Conservation (phyloP, 2,113 vertebrate genomes). For the Oryzias curvinotus region DNA sequence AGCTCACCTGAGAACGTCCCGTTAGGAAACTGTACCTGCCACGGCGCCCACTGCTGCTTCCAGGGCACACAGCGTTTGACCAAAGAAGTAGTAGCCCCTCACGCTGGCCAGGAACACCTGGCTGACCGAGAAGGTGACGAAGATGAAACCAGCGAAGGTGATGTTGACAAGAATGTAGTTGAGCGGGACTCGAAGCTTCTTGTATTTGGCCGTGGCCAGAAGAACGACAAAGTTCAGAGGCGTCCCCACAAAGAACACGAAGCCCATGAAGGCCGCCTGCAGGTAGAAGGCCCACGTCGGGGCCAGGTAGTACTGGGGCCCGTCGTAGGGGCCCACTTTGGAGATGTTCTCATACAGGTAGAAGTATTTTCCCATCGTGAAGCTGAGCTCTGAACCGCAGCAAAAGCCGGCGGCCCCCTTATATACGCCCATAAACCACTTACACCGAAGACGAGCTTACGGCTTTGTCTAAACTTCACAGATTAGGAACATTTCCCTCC, state of each 20-base stretch:
- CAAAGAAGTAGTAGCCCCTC: constrained; percentile 81
- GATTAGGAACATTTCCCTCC: constrained; percentile 34
- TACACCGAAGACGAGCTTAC: constrained; percentile 27
- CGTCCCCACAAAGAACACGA: constrained; percentile 76
- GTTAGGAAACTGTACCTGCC: constrained; percentile 22
- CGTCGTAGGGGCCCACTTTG: constrained; percentile 78
- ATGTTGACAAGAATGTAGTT: constrained; percentile 87
- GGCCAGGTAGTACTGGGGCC: constrained; percentile 84
- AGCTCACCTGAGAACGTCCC: no score
- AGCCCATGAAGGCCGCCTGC: constrained; percentile 82
- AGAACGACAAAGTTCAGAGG: constrained; percentile 80
- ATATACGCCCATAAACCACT: constrained; percentile 42
- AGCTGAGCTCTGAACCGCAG: background rate
- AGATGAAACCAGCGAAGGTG: constrained; percentile 76
- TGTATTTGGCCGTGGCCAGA: constrained; percentile 80
- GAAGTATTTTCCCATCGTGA: constrained; percentile 78
- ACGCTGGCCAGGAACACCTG: constrained; percentile 77
- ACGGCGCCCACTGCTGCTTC: constrained; percentile 74
- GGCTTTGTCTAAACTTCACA: constrained; percentile 20
- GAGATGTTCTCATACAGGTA: constrained; percentile 82
- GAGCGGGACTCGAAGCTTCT: constrained; percentile 81
- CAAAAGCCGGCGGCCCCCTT: constrained; percentile 1
- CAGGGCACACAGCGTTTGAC: constrained; percentile 71
- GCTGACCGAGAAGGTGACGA: constrained; percentile 76
- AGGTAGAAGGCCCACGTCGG: constrained; percentile 82